Conservation (phyloP, 2,888 invertebrate species). For the Pimpla rufipes region DNA sequence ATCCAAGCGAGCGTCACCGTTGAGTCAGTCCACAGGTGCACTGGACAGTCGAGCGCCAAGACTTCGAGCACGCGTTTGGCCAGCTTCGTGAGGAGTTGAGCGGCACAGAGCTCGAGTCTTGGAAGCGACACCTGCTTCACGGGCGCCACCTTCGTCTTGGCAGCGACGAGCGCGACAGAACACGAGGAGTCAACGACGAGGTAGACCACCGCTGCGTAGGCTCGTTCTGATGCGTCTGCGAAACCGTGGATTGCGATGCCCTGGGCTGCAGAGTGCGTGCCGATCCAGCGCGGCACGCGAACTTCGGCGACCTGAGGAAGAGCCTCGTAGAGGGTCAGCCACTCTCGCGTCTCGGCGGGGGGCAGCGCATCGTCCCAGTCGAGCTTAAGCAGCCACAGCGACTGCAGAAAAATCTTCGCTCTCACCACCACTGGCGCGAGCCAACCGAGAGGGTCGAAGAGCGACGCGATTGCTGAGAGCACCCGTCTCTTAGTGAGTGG, state of each 20-base stretch:
- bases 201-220: slow-evolving; percentile 63
- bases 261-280: not conserved
- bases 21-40: slow-evolving; percentile 71
- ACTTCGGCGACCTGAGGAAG: slow-evolving; percentile 24
- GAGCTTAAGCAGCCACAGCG: slow-evolving; percentile 50
- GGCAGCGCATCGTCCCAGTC: slow-evolving; percentile 60
- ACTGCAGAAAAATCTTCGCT: slow-evolving; percentile 66
- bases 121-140: slow-evolving; percentile 21
- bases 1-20: slow-evolving; percentile 72
- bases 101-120: slow-evolving; percentile 25
- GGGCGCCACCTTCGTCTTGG: slow-evolving; percentile 9
- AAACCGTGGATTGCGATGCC: slow-evolving; percentile 59
- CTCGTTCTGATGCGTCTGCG: slow-evolving; percentile 55
- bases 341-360: slow-evolving; percentile 21
- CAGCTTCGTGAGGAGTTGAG: not conserved
- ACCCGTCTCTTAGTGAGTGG: too few relatives aligned
- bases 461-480: slow-evolving; percentile 23
- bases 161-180: not conserved
- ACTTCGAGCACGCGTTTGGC: not conserved
- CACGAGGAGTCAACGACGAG: not conserved
- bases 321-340: slow-evolving; percentile 18
- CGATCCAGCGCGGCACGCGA: slow-evolving; percentile 49
- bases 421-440: slow-evolving; percentile 46
- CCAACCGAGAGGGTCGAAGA: slow-evolving; percentile 59
- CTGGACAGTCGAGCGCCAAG: slow-evolving; percentile 1